Conservation (phyloP, 2,113 vertebrate genomes). For the Myocastor coypus region DNA sequence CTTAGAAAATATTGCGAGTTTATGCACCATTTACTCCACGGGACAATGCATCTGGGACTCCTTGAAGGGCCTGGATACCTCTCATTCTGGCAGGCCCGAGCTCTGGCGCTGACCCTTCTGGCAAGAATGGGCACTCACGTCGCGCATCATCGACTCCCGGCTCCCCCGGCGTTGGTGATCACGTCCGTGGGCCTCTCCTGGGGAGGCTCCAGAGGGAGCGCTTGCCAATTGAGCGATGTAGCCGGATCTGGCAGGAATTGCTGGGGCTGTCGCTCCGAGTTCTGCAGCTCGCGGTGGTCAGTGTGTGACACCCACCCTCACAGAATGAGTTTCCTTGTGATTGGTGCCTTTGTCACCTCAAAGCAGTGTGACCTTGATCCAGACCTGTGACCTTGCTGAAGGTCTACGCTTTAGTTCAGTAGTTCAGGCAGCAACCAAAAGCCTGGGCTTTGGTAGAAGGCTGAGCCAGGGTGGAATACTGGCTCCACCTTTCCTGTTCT, state of each 20-base stretch:
- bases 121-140: conserved; percentile 59
- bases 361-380: conserved; percentile 37
- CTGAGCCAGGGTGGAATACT: background rate
- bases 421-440: background rate
- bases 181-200: conserved; percentile 39
- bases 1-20: conserved; percentile 73
- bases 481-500: background rate
- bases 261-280: conserved; percentile 25
- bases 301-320: background rate
- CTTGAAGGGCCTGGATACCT: conserved; percentile 42
- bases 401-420: no score
- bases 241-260: conserved; percentile 60
- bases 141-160: conserved; percentile 53
- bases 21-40: conserved; percentile 64
- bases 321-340: background rate
- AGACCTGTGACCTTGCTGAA: background rate
- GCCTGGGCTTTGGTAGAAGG: background rate
- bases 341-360: background rate
- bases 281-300: conserved; percentile 6
- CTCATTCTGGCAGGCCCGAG: conserved; percentile 33
- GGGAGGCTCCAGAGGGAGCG: conserved; percentile 67
- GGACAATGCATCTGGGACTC: conserved; percentile 57
- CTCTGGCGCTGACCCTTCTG: conserved; percentile 63
- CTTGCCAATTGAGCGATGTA: conserved; percentile 58
- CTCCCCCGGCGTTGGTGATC: conserved; percentile 60